These are phyloP conservation scores for Xanthorhoe spadicearia DNA, from an alignment of 2,888 invertebrate genomes.

Conservation along the genomic window DNA sequence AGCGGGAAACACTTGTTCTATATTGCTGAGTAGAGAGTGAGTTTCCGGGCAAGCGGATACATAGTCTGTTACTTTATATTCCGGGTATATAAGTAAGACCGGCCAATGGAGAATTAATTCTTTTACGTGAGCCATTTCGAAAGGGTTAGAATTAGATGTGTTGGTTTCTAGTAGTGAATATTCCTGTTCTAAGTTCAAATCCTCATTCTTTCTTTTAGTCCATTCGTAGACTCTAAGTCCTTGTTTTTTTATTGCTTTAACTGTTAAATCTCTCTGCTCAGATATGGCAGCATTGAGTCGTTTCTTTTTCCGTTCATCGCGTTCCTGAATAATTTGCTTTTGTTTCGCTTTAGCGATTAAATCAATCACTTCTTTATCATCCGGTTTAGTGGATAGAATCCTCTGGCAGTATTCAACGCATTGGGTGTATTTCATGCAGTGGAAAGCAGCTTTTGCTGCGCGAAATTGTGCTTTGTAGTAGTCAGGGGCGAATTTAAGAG, in stretches of 20 bases:
- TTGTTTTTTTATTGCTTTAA: conserved; percentile 74
- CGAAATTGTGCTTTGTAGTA: conserved; percentile 91
- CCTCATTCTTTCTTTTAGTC: conserved; percentile 52
- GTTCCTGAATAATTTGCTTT: conserved; percentile 75
- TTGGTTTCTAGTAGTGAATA: conserved; percentile 21
- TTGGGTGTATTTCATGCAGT: conserved; percentile 88
- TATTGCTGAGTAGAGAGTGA: conserved; percentile 78
- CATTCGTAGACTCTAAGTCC: conserved; percentile 84
- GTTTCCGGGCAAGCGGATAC: conserved; percentile 92
- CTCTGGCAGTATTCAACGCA: conserved; percentile 90
- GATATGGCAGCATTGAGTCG: conserved; percentile 70
- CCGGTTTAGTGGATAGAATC: conserved; percentile 84
- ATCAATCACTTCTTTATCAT: conserved; percentile 78
- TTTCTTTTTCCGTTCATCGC: conserved; percentile 84
- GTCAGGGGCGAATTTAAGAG: conserved; percentile 89
- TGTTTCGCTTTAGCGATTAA: conserved; percentile 75
- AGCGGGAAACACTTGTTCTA: conserved; percentile 87
- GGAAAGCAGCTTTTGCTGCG: conserved; percentile 90
- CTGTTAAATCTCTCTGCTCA: conserved; percentile 67
- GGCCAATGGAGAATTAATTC: conserved; percentile 92
- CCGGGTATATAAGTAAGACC: conserved; percentile 94
- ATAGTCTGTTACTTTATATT: conserved; percentile 94
- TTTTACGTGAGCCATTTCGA: conserved; percentile 86
- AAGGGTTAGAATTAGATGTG: conserved; percentile 40
- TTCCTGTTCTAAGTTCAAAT: conserved; percentile 39